Evolutionary conservation across 2,888 invertebrate genomes (phyloP).

Genomic region (Dryadula phaetusa): DNA sequence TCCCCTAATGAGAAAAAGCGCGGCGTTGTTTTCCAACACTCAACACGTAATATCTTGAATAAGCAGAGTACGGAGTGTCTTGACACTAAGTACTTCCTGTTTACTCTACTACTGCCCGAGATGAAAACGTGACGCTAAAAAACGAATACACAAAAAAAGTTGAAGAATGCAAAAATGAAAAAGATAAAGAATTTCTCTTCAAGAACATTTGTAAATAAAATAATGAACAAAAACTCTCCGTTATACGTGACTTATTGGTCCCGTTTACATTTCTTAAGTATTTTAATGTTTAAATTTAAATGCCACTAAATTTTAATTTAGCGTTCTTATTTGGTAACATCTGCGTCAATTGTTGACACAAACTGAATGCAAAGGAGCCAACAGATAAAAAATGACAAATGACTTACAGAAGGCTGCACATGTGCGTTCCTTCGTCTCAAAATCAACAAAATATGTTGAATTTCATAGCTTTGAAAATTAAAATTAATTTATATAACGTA

Average conservation of each 20-base stretch:
- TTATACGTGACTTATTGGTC: not conserved
- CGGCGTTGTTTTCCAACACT: no score
- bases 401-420: constrained; percentile 69
- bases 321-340: constrained; percentile 52
- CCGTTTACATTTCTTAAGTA: constrained; percentile 16
- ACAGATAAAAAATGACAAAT: constrained; percentile 70
- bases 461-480: constrained; percentile 10
- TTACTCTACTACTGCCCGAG: no score
- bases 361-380: constrained; percentile 61
- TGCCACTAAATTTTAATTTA: constrained; percentile 35
- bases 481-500: constrained; percentile 4
- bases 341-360: constrained; percentile 78
- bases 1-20: no score
- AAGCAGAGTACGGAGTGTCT: no score
- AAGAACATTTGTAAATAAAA: not conserved
- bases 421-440: constrained; percentile 69
- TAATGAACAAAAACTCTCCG: not conserved
- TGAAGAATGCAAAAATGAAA: not conserved
- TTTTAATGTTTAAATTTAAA: constrained; percentile 21
- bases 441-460: constrained; percentile 49
- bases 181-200: not conserved
- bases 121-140: not conserved
- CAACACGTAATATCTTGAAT: no score
- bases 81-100: no score
- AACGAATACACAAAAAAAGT: not conserved